Evolutionary conservation across 1,140 invertebrate genomes (phyloP).

Genomic region (Stegodyphus mimosarum): DNA sequence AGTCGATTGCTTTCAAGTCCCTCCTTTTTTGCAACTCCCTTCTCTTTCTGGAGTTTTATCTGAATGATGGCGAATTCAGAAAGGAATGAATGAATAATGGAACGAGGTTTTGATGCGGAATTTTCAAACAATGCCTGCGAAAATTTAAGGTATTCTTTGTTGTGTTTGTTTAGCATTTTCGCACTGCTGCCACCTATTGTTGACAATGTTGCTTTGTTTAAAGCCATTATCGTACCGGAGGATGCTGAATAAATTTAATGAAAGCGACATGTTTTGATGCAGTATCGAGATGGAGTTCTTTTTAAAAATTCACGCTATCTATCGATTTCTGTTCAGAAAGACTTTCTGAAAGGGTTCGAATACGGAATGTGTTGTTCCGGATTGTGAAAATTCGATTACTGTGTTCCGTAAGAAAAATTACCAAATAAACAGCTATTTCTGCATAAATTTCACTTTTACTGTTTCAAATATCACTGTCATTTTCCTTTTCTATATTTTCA

Average conservation of each 20-base stretch:
- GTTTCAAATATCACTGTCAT: no score
- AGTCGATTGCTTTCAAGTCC: constrained; percentile 11
- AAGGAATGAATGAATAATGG: constrained; percentile 59
- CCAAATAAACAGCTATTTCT: no score
- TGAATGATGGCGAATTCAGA: background rate
- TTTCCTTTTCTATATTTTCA: no score
- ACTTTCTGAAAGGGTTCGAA: background rate
- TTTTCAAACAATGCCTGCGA: constrained; percentile 41
- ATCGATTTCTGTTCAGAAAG: background rate
- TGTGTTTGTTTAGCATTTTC: constrained; percentile 19
- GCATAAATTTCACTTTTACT: no score
- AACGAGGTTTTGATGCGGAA: constrained; percentile 40
- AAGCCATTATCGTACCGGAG: constrained; percentile 30
- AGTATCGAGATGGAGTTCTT: background rate
- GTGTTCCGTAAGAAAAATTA: no score
- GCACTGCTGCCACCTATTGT: constrained; percentile 6
- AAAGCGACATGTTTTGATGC: background rate
- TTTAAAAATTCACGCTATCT: background rate
- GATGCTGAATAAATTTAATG: constrained; percentile 33
- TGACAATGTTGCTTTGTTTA: constrained; percentile 34
- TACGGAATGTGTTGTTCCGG: no score
- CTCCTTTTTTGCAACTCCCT: background rate
- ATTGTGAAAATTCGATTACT: no score
- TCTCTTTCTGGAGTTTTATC: background rate
- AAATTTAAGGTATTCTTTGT: constrained; percentile 16